Evolutionary conservation across 1,140 invertebrate genomes (phyloP).

Genomic region (Gryllus bimaculatus): DNA sequence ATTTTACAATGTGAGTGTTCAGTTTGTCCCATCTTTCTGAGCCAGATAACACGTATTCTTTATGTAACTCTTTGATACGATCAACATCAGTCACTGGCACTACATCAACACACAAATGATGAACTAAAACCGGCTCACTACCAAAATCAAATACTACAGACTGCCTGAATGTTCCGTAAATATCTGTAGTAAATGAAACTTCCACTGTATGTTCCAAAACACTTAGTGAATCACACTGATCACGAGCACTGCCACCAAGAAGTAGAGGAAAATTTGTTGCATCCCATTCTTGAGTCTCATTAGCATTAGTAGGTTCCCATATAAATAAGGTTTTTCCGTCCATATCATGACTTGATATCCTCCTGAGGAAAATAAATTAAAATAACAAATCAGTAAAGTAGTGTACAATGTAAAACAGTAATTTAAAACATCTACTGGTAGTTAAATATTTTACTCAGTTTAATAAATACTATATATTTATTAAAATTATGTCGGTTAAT

Average conservation of each 20-base stretch:
- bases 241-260: slow-evolving; percentile 10
- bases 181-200: slow-evolving; percentile 58
- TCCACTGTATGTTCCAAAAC: slow-evolving; percentile 45
- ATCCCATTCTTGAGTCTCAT: slow-evolving; percentile 43
- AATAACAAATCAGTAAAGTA: no score
- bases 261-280: slow-evolving; percentile 9
- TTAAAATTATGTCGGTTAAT: no score
- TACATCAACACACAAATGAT: slow-evolving; percentile 68
- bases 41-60: slow-evolving; percentile 47
- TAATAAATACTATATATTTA: no score
- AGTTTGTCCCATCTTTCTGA: slow-evolving; percentile 50
- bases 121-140: slow-evolving; percentile 54
- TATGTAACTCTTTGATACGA: slow-evolving; percentile 55
- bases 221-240: slow-evolving; percentile 21
- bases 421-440: no score
- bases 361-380: slow-evolving; percentile 14
- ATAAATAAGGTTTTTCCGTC: slow-evolving; percentile 19
- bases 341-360: slow-evolving; percentile 14
- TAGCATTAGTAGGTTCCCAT: slow-evolving; percentile 30
- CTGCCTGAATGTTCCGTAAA: slow-evolving; percentile 74
- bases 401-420: no score
- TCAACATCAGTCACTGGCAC: slow-evolving; percentile 56
- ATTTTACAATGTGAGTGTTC: slow-evolving; percentile 49
- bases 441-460: no score
- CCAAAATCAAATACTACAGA: slow-evolving; percentile 72